Base-by-base conservation (phyloP, 2,797 vertebrate genomes). In the Acomys russatus region DNA sequence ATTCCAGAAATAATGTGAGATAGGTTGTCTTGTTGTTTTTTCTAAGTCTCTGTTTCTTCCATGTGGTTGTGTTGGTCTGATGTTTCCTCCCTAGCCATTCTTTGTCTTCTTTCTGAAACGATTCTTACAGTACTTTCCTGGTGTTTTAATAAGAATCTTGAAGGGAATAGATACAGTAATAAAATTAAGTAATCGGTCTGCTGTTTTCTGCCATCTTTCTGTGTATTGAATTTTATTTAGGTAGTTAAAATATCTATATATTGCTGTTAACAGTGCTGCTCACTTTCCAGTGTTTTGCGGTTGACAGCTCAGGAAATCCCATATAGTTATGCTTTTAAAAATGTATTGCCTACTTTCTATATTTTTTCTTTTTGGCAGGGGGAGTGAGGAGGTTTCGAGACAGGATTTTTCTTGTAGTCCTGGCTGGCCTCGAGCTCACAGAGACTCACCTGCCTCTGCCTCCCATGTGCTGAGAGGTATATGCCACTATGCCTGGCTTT, bases 31-130 rank as follows among this genome's bases (percentile, higher is more conserved):
- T 18, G 35, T 91, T 90, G 17, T 44, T 80, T 85, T 80, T 15
- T 76, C 4, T 66, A 33, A 74, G 82, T 77, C 94, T 88, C 30
- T 94, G 18, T 64, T 84, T 33, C 33, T 83, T 94, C 33, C 70
- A 3, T 77, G 6, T 80, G 51, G 38, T 59, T 78, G 23, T 87
- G 84, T 91, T 91, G 54, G 78, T 38, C 20, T 30, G 10, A 54
- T 76, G 7, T 63, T 92, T 93, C 70, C 49, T 89, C 68, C 54
- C 61, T 73, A 33, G 28, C 44, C 35, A 3, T 94, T 84, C 17
- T 61, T 33, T 74, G 70, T 56, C 33, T 22, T 20, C 0, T 0
- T 86, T n/a, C 76, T 59, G n/a, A 64, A 66, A 49, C 5, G 44
- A 33, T 2, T 15, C 61, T 89, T 91, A 66, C 56, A 68, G 59